Evolutionary conservation across 92 coral and sea anemone species (phyloP).

Genomic region (Virgularia gustaviana): DNA sequence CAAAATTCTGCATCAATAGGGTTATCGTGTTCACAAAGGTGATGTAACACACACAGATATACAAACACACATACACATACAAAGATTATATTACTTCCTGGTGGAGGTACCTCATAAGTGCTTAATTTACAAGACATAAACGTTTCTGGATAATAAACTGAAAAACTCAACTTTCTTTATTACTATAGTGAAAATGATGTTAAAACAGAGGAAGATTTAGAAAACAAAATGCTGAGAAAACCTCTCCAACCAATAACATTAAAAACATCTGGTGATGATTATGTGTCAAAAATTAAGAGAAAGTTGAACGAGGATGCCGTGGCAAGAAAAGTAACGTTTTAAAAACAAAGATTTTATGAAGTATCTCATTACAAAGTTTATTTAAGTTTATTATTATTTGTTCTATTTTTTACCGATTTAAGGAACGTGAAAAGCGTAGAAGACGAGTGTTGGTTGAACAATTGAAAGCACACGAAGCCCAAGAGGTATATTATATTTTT

Average conservation of each 20-base stretch:
- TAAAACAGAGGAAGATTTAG: constrained; percentile 56
- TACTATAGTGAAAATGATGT: constrained; percentile 58
- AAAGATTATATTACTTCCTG: no score
- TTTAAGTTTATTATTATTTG: background rate
- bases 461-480: constrained; percentile 93
- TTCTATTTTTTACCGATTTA: background rate
- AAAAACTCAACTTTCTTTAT: background rate
- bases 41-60: no score
- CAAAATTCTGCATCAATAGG: no score
- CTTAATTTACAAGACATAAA: no score
- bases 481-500: constrained; percentile 60
- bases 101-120: no score
- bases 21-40: no score
- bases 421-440: constrained; percentile 95
- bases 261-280: constrained; percentile 63
- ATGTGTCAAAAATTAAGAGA: constrained; percentile 73
- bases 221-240: background rate
- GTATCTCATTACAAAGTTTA: background rate
- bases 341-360: background rate
- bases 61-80: no score
- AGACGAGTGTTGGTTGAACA: constrained; percentile 87
- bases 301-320: constrained; percentile 85
- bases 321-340: constrained; percentile 82
- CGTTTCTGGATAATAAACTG: background rate
- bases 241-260: constrained; percentile 28